A percentile compares a stretch with the other conserved stretches of the same genome.
Conservation (phyloP, 2,113 vertebrate species). For the Alces alces region DNA sequence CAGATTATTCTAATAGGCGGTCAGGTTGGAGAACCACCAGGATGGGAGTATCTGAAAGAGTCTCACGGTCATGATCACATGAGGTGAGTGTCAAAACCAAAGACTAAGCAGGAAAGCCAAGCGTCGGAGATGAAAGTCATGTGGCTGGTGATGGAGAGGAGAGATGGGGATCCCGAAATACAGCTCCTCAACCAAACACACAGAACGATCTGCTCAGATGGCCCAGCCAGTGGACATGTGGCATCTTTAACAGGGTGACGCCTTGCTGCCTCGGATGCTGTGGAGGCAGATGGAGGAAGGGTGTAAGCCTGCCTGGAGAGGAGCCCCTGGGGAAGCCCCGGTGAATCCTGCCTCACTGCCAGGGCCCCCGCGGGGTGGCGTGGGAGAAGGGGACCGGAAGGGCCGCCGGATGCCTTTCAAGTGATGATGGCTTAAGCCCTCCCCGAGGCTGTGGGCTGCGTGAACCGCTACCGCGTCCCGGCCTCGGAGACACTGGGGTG, state of each 20-base stretch:
- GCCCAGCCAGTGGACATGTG: background rate
- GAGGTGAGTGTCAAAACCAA: background rate
- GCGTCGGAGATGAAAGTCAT: background rate
- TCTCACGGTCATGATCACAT: background rate
- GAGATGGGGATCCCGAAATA: background rate
- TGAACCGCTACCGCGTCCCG: background rate
- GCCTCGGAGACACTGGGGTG: too few species aligned
- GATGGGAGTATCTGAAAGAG: background rate
- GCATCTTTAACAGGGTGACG: background rate
- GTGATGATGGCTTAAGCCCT: too few species aligned
- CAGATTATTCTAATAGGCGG: background rate
- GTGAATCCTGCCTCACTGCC: background rate
- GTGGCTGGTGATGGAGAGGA: background rate
- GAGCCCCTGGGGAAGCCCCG: background rate
- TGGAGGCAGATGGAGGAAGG: background rate
- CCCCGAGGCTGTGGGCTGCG: background rate
- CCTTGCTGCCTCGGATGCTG: background rate
- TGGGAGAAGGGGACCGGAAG: background rate
- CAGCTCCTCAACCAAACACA: background rate
- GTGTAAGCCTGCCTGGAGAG: fast-evolving
- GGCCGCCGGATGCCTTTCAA: background rate
- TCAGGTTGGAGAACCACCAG: background rate
- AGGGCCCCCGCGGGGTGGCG: fast-evolving
- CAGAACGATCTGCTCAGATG: background rate
- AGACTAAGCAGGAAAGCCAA: background rate